Base-by-base conservation (phyloP, 2,113 vertebrate genomes). In the Blennius ocellaris region DNA sequence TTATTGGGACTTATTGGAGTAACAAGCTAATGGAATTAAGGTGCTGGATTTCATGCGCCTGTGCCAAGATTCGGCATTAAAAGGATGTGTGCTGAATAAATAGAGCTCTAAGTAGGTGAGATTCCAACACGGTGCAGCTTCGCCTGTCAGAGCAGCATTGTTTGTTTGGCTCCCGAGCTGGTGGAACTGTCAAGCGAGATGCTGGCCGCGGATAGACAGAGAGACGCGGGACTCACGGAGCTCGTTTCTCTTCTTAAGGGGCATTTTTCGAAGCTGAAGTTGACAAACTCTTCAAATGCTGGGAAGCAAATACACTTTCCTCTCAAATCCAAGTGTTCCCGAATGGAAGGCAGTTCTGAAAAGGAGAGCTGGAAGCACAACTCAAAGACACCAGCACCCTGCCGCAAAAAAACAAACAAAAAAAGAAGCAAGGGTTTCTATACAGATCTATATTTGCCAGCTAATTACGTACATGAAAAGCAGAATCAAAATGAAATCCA, bases 11-110 rank as follows among this genome's bases (percentile, higher is more conserved):
- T 92, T 92, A 93, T 92, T 91, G 89, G 82, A 92, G 92, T 92
- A 92, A 92, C 86, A 89, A 79, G 89, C 88, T 92, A 92, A 92
- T 93, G 90, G 91, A 93, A 93, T 93, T 92, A 90, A 92, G 92
- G 90, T 90, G 90, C 83, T 87, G 83, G 85, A 83, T 92, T 92
- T 92, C 89, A 91, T 81, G 89, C 84, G 7, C 69, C 49, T 68
- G 71, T 92, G 90, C 91, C 90, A 92, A 90, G 88, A 89, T 81
- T 84, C 79, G 65, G 86, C 87, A 91, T 92, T 92, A 91, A 91
- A 91, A 85, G 87, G 89, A 89, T 89, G 87, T 81, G 87, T 75
- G 73, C 78, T 89, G 87, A 92, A 92, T 90, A 89, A 92, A 90
- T 88, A 83, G 89, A 65, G 78, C 90, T 83, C 87, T 84, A 91